phyloP scores from a whole-genome alignment of 2,113 vertebrate genomes.

The Leuciscus idus region DNA sequence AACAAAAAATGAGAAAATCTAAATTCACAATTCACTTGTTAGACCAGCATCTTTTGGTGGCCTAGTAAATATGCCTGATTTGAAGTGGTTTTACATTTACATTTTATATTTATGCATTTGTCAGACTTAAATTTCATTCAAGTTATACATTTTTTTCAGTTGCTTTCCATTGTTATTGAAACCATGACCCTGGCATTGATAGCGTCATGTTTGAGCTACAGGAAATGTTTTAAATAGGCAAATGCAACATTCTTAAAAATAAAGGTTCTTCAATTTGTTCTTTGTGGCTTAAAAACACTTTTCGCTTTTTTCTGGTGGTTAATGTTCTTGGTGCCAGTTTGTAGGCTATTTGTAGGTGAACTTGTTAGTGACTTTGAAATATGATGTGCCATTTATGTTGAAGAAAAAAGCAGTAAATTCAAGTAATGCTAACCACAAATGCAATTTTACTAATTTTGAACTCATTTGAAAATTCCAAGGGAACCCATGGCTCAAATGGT shows the following conservation, averaged over 20 bases:
- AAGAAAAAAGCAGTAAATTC: not conserved
- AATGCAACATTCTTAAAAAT: not conserved
- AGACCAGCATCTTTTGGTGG: slow-evolving; percentile 21
- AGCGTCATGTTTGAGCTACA: not conserved
- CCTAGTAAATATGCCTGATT: not conserved
- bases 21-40: not conserved
- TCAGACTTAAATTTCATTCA: not conserved
- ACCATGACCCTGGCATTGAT: not conserved
- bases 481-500: not conserved
- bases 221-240: not conserved
- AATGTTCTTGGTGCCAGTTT: not conserved
- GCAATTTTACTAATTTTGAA: not conserved
- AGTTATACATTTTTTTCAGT: not conserved
- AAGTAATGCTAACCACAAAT: not conserved
- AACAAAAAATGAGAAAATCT: not conserved
- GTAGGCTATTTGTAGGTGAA: not conserved
- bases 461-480: not conserved
- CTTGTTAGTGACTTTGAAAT: not conserved
- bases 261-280: not conserved
- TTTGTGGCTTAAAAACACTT: not conserved
- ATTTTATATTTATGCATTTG: not conserved
- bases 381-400: not conserved
- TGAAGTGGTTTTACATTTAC: not conserved
- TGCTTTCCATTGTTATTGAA: not conserved
- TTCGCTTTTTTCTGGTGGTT: not conserved